These are phyloP conservation scores for Orientallactaga bullata DNA, from an alignment of 2,113 vertebrate genomes.

Conservation along the genomic window DNA sequence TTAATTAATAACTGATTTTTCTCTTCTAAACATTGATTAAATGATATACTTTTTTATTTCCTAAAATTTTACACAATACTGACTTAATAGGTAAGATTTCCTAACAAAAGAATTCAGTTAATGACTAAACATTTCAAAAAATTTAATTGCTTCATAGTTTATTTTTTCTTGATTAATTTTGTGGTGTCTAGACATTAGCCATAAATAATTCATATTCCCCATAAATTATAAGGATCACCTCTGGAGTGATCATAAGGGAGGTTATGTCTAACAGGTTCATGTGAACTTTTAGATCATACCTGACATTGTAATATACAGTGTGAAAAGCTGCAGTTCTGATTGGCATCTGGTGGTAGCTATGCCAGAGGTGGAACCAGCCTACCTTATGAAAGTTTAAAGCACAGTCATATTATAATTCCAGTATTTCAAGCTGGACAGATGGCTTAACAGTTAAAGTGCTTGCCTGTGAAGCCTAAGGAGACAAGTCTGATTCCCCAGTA, in stretches of 20 bases:
- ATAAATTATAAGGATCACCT: background rate
- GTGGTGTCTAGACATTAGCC: background rate
- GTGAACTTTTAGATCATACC: constrained; percentile 2
- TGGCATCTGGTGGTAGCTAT: background rate
- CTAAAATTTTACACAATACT: constrained; percentile 33
- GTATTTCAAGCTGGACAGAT: background rate
- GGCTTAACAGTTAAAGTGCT: too few relatives aligned
- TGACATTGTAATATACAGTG: background rate
- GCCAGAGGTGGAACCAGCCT: background rate
- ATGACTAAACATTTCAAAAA: constrained; percentile 17
- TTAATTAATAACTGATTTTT: constrained; percentile 41
- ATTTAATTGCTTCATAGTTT: background rate
- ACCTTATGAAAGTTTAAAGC: background rate
- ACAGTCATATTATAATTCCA: constrained; percentile 13
- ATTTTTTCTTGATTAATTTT: constrained; percentile 24
- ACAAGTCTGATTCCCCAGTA: too few relatives aligned
- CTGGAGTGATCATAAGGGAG: background rate
- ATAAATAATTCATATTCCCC: background rate
- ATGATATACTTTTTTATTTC: constrained; percentile 50
- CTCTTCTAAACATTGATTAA: constrained; percentile 25
- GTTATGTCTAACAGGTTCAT: background rate
- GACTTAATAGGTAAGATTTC: constrained; percentile 26
- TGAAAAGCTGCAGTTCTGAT: background rate
- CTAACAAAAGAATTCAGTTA: constrained; percentile 25
- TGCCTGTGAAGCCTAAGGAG: too few relatives aligned